Percentiles rank a stretch among this genome's conserved stretches.
phyloP scores from a whole-genome alignment of 2,113 vertebrate species.

The Anoplopoma fimbria region DNA sequence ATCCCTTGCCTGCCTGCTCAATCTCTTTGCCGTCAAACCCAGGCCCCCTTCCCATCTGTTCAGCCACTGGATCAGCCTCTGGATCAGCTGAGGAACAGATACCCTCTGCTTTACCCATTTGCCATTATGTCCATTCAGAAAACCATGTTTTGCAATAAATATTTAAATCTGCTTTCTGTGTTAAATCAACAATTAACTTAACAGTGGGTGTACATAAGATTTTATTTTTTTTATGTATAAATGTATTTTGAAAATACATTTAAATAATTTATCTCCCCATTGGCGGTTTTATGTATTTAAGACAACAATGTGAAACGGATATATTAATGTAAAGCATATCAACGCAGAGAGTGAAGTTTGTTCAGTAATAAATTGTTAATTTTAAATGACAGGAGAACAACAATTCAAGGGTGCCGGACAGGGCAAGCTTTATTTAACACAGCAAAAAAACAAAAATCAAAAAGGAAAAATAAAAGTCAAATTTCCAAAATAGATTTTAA shows the following conservation, averaged over 20 bases:
- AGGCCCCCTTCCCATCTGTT: not conserved
- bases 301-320: not conserved
- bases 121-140: not conserved
- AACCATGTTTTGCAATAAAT: not conserved
- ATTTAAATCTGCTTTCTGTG: not conserved
- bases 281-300: not conserved
- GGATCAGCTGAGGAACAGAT: not conserved
- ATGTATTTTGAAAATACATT: not conserved
- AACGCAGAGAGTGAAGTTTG: not conserved
- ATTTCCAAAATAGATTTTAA: conserved; percentile 74
- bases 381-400: conserved; percentile 12
- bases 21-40: not conserved
- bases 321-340: not conserved
- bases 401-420: conserved; percentile 67
- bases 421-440: conserved; percentile 85
- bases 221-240: not conserved
- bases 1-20: not conserved
- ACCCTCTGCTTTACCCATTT: not conserved
- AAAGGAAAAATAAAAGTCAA: conserved; percentile 15
- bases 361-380: not conserved
- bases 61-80: not conserved
- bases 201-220: not conserved
- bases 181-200: not conserved
- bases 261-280: not conserved
- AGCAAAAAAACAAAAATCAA: conserved; percentile 62